Conservation (phyloP, 2,113 vertebrate species). For the Thamnophis sirtalis region DNA sequence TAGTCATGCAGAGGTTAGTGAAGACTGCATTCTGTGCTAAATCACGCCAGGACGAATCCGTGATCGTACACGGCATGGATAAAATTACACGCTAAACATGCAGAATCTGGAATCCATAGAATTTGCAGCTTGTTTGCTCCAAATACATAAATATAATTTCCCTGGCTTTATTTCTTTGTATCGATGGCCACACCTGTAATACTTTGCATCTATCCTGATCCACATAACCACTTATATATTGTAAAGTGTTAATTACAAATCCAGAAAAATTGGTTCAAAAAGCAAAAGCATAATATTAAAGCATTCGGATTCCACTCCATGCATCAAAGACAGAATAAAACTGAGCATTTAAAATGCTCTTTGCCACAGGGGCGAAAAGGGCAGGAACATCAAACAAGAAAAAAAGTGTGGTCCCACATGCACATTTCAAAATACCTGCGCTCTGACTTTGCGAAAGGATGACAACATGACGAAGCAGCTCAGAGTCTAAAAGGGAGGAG, state of each 20-base stretch:
- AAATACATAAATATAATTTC: slow-evolving; percentile 20
- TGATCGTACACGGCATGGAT: slow-evolving; percentile 58
- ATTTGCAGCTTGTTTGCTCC: slow-evolving; percentile 34
- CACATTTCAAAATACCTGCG: slow-evolving; percentile 79
- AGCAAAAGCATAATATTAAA: background rate
- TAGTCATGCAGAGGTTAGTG: slow-evolving; percentile 45
- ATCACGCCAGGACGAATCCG: slow-evolving; percentile 54
- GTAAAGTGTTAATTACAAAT: accelerated
- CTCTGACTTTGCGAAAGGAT: slow-evolving; percentile 85
- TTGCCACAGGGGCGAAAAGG: slow-evolving; percentile 1
- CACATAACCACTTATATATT: background rate
- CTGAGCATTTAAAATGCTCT: slow-evolving; percentile 32
- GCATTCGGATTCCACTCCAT: slow-evolving; percentile 52
- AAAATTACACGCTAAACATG: slow-evolving; percentile 50
- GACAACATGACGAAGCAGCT: slow-evolving; percentile 81
- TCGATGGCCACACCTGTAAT: background rate
- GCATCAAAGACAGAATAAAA: slow-evolving; percentile 51
- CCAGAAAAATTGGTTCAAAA: background rate
- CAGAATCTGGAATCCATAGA: slow-evolving; percentile 41
- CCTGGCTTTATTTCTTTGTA: slow-evolving; percentile 25
- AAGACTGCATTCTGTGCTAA: slow-evolving; percentile 36
- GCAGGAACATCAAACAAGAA: slow-evolving; percentile 63
- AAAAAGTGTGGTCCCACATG: slow-evolving; percentile 53
- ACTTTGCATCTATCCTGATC: slow-evolving; percentile 15
- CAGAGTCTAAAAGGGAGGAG: slow-evolving; percentile 68